Evolutionary conservation across 2,113 vertebrate genomes (phyloP), one percentile per base, ranked within the genome.

Genomic region (Myotis davidii): DNA sequence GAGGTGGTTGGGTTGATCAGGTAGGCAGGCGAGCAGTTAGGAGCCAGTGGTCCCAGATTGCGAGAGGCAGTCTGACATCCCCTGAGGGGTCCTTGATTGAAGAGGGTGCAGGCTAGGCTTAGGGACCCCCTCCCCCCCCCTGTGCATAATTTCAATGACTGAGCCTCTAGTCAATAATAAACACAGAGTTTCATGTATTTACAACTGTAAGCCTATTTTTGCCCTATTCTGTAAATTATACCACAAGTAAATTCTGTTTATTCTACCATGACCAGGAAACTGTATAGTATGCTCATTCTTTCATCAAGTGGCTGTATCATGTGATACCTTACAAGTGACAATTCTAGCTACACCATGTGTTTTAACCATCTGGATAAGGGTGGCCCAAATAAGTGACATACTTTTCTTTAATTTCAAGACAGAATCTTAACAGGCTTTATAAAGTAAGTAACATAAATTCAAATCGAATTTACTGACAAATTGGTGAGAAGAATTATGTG

Each of bases 401-500:
- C 37, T 50, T 92, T 79, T 90, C 6, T 18, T 64, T 64, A 76
- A 79, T 50, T 85, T 91, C 50, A 83, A 84, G 73, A 74, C 39
- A 76, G 59, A 76, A 79, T 52, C 20, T 65, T 82, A 37, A n/a
- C 18, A 91, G 23, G 65, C 27, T 79, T 70, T 65, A 12, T 85
- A 27, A 95, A 29, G 34, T 21, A 84, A 82, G 56, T 74, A 91
- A 5, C n/a, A 82, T 45, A 54, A 69, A 93, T 85, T 91, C 34
- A 73, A 95, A 54, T 21, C 29, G 89, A 83, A 93, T 70, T 81
- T 76, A 76, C 32, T 42, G 85, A 54, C n/a, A 90, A 32, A 6
- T 54, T 50, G 13, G 27, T 77, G 5, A 29, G 39, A 81, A 77
- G 25, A 82, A 85, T 87, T 91, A 34, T 67, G 18, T 4, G 9